phyloP scores from a whole-genome alignment of 2,888 invertebrate genomes.

The Lingula anatina region DNA sequence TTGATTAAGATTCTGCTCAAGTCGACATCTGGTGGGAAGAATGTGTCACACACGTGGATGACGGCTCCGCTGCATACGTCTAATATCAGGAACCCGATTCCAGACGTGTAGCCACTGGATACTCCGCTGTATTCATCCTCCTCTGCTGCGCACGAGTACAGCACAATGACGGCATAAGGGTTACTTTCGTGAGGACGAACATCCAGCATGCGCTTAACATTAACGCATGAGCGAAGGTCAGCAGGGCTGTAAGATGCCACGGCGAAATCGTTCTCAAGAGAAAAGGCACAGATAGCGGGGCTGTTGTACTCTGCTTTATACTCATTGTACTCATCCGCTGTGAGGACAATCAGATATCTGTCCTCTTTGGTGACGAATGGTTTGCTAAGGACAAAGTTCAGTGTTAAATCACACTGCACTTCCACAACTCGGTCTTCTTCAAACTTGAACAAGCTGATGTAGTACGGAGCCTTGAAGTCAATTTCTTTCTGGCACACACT shows the following conservation, averaged over 20 bases:
- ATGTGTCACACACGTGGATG: constrained; percentile 33
- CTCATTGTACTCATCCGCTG: constrained; percentile 33
- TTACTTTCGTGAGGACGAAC: constrained; percentile 24
- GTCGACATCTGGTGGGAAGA: constrained; percentile 23
- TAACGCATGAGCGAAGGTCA: constrained; percentile 30
- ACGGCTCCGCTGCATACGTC: constrained; percentile 37
- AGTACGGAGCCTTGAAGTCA: constrained; percentile 28
- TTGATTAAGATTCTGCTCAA: constrained; percentile 27
- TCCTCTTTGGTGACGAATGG: constrained; percentile 43
- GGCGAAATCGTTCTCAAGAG: constrained; percentile 25
- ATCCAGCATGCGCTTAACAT: constrained; percentile 33
- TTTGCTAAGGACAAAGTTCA: constrained; percentile 26
- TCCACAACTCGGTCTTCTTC: constrained; percentile 22
- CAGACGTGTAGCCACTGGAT: constrained; percentile 1
- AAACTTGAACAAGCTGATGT: constrained; percentile 28
- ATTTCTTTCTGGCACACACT: constrained; percentile 27
- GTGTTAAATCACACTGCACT: constrained; percentile 19
- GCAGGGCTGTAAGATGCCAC: constrained; percentile 32
- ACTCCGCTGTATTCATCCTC: not conserved
- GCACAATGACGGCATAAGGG: constrained; percentile 27
- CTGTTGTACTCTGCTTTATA: constrained; percentile 23
- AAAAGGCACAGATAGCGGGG: constrained; percentile 37
- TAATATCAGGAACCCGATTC: constrained; percentile 30
- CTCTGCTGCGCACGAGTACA: constrained; percentile 14
- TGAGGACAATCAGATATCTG: constrained; percentile 38